These are phyloP conservation scores for Pristionchus japonicus DNA, from an alignment of 2,888 invertebrate species.

Conservation along the genomic window DNA sequence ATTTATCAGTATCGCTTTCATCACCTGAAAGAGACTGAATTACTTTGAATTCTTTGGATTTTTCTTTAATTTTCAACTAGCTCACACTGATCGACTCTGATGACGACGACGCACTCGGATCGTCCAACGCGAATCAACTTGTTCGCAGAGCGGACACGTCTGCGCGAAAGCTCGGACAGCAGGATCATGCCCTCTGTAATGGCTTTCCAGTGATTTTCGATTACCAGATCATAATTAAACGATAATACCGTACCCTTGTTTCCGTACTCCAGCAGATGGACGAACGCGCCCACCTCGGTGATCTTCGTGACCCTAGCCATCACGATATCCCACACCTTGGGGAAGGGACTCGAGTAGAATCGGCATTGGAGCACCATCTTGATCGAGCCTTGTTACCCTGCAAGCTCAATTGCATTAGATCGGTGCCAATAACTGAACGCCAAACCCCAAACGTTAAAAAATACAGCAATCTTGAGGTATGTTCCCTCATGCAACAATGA, in stretches of 20 bases:
- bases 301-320: conserved; percentile 90
- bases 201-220: no score
- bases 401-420: background rate
- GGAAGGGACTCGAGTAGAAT: conserved; percentile 96
- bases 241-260: conserved; percentile 89
- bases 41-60: no score
- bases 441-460: no score
- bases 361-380: conserved; percentile 88
- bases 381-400: conserved; percentile 2
- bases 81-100: conserved; percentile 98
- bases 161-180: conserved; percentile 94
- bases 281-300: conserved; percentile 99
- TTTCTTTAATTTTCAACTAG: no score
- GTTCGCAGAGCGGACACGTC: conserved; percentile 98
- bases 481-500: no score
- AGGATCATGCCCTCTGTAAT: conserved; percentile 87
- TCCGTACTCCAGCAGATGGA: conserved; percentile 96
- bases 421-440: no score
- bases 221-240: no score
- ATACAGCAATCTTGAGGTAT: no score
- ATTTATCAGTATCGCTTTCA: no score
- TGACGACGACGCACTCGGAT: conserved; percentile 98
- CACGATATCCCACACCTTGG: conserved; percentile 98
- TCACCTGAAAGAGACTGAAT: no score
- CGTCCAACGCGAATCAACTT: conserved; percentile 98